A percentile compares a stretch with the other conserved stretches of the same genome.
phyloP scores from a whole-genome alignment of 2,113 vertebrate genomes.

The Albula glossodonta region DNA sequence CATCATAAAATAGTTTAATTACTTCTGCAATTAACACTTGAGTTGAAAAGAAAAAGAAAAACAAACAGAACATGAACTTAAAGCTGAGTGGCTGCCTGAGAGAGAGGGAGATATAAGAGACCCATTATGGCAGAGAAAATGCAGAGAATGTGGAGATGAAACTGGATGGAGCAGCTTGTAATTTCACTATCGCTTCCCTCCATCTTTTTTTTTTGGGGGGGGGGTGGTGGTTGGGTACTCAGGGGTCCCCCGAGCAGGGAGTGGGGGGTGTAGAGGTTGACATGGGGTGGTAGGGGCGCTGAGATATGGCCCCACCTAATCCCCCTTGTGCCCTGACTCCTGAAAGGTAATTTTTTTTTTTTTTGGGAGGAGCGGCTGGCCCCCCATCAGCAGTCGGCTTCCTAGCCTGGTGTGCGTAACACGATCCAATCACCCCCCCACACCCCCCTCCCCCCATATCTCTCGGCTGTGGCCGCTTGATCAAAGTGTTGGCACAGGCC shows the following conservation, averaged over 20 bases:
- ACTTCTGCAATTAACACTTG: not conserved
- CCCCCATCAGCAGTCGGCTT: not conserved
- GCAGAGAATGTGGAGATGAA: not conserved
- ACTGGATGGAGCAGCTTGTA: not conserved
- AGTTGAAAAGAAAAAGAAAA: not conserved
- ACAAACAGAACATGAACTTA: not conserved
- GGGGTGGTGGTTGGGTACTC: not conserved
- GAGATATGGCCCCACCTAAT: not conserved
- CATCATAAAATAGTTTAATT: not conserved
- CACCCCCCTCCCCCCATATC: not conserved
- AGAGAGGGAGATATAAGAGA: not conserved
- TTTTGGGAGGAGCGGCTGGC: no score
- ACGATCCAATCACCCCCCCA: not conserved
- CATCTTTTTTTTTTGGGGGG: not conserved
- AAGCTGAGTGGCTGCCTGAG: not conserved
- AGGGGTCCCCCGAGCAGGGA: not conserved
- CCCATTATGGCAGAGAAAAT: not conserved
- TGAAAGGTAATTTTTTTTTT: not conserved
- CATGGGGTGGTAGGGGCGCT: not conserved
- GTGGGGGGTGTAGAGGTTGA: no score
- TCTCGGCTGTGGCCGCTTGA: not conserved
- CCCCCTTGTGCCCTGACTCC: not conserved
- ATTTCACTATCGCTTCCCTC: not conserved
- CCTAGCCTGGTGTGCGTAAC: not conserved
- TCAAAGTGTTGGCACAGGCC: constrained; percentile 27